Percentiles rank a stretch among this genome's conserved stretches.
Evolutionary conservation across 2,113 vertebrate species (phyloP).

Genomic region (rabbit (Oryctolagus cuniculus)): DNA sequence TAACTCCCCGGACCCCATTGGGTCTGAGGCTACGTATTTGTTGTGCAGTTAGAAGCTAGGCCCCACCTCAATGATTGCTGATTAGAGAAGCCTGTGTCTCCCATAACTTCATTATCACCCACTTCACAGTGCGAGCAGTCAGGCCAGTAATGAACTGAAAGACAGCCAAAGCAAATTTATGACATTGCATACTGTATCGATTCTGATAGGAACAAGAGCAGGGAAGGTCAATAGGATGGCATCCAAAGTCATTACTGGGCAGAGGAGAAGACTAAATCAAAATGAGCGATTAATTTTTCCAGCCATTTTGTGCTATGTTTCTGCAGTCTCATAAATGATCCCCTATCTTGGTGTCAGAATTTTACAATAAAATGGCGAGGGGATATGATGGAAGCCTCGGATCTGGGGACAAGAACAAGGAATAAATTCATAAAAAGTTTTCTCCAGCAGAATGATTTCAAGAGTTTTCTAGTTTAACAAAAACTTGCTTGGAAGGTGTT

Average conservation of each 20-base stretch:
- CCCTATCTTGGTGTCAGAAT: constrained; percentile 60
- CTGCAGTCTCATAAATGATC: constrained; percentile 72
- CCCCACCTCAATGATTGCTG: constrained; percentile 55
- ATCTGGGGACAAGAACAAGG: constrained; percentile 3
- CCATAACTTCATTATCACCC: constrained; percentile 75
- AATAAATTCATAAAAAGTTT: constrained; percentile 31
- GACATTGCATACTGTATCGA: constrained; percentile 71
- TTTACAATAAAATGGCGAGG: constrained; percentile 68
- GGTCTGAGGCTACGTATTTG: not conserved
- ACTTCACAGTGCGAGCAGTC: constrained; percentile 33
- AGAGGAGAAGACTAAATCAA: constrained; percentile 80
- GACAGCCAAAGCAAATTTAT: constrained; percentile 72
- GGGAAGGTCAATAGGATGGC: constrained; percentile 73
- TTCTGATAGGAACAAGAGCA: constrained; percentile 79
- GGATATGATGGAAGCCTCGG: not conserved
- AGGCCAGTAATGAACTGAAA: constrained; percentile 66
- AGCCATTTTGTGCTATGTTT: constrained; percentile 58
- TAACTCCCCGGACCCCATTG: constrained; percentile 52
- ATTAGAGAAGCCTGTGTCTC: constrained; percentile 53
- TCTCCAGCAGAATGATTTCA: not conserved
- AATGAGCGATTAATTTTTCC: constrained; percentile 74
- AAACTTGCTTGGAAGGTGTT: not conserved
- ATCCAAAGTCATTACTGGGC: constrained; percentile 67
- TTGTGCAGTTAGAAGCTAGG: constrained; percentile 52
- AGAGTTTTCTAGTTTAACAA: constrained; percentile 4